phyloP scores from a whole-genome alignment of 1,140 invertebrate genomes.

The Drosophila nannoptera region DNA sequence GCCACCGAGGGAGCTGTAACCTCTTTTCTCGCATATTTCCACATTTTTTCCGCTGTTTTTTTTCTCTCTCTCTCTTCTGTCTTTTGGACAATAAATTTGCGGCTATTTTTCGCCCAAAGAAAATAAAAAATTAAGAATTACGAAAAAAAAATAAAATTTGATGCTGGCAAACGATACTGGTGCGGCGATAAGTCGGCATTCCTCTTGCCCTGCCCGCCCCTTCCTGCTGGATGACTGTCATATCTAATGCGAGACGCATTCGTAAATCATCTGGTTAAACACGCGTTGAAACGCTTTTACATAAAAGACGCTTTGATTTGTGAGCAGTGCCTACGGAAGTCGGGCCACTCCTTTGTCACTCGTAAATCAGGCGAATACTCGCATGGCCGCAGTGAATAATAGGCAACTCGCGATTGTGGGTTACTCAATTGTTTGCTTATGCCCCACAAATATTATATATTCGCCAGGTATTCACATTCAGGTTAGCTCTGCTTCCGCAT shows the following conservation, averaged over 20 bases:
- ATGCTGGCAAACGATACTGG: constrained; percentile 16
- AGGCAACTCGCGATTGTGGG: too few relatives aligned
- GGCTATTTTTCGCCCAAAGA: constrained; percentile 31
- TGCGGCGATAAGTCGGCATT: constrained; percentile 17
- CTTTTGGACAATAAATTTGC: constrained; percentile 40
- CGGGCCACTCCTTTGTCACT: constrained; percentile 44
- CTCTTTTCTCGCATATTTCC: constrained; percentile 26
- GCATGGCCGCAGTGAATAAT: constrained; percentile 24
- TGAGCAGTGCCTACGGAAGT: constrained; percentile 47
- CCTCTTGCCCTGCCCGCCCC: not conserved
- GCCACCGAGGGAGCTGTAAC: constrained; percentile 3
- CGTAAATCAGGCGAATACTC: constrained; percentile 55
- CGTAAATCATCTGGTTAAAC: constrained; percentile 70
- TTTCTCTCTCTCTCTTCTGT: not conserved
- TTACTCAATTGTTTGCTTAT: too few relatives aligned
- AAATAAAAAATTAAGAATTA: not conserved
- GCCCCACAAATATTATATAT: too few relatives aligned
- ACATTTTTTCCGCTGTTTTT: constrained; percentile 22
- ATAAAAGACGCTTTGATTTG: constrained; percentile 61
- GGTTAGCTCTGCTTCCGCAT: too few relatives aligned
- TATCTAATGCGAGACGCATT: constrained; percentile 63
- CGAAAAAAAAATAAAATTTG: constrained; percentile 13
- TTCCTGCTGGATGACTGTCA: not conserved
- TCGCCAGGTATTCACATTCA: too few relatives aligned
- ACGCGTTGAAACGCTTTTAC: constrained; percentile 70